These are phyloP conservation scores for Metallyticus violacea DNA, from an alignment of 2,888 invertebrate genomes.

Conservation along the genomic window DNA sequence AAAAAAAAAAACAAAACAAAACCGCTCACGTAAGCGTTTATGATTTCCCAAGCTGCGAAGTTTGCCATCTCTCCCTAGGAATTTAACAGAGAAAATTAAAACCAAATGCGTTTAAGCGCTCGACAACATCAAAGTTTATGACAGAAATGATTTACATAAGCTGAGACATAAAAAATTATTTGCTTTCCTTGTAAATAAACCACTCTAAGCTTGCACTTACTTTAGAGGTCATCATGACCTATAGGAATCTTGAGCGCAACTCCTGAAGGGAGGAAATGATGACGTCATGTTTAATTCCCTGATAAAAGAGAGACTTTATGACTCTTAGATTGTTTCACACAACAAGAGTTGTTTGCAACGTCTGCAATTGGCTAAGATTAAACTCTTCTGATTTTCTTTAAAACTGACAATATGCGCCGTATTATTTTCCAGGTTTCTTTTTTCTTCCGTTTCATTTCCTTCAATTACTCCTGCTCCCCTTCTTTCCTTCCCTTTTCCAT, in stretches of 20 bases:
- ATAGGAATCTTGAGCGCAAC: not conserved
- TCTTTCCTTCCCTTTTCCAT: not conserved
- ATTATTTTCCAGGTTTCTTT: not conserved
- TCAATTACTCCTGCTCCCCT: not conserved
- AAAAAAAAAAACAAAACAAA: too few species aligned
- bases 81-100: not conserved
- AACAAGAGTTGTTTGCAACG: not conserved
- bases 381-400: not conserved
- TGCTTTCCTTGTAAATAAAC: too few species aligned
- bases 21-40: too few species aligned
- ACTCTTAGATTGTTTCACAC: not conserved
- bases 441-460: slow-evolving; percentile 5
- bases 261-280: not conserved
- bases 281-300: not conserved
- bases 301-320: not conserved
- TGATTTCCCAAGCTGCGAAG: too few species aligned
- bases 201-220: not conserved
- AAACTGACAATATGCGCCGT: not conserved
- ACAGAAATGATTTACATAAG: not conserved
- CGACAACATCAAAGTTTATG: not conserved
- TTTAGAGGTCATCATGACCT: too few species aligned
- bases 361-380: not conserved
- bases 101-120: not conserved
- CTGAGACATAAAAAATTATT: not conserved
- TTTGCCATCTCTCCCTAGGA: too few species aligned